Evolutionary conservation across 2,888 invertebrate species (phyloP).

Genomic region (Disparrhopalites patrizii): DNA sequence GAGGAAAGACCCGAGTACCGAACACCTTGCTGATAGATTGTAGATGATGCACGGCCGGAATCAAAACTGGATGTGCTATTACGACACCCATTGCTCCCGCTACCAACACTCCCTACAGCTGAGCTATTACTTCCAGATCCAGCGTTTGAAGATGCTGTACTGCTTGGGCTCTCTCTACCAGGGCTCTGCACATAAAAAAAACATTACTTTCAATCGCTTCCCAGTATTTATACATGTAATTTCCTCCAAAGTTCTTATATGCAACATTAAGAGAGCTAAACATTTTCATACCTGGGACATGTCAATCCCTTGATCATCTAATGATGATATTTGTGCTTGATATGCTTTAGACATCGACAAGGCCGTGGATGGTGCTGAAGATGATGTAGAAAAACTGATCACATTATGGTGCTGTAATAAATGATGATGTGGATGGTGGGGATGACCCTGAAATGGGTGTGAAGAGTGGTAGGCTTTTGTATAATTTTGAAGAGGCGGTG

Average conservation of each 20-base stretch:
- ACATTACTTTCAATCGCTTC: constrained; percentile 16
- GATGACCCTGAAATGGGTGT: constrained; percentile 25
- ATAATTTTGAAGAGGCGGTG: no score
- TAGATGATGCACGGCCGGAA: constrained; percentile 84
- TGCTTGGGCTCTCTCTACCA: constrained; percentile 85
- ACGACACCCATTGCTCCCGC: constrained; percentile 59
- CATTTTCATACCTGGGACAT: constrained; percentile 74
- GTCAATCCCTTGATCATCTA: constrained; percentile 84
- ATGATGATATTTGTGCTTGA: constrained; percentile 74
- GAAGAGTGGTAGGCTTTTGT: constrained; percentile 13
- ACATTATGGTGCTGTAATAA: background rate
- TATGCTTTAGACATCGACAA: constrained; percentile 54
- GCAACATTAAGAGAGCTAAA: no score
- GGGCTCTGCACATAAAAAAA: constrained; percentile 63
- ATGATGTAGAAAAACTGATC: no score
- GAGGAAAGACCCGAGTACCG: constrained; percentile 48
- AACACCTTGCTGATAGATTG: constrained; percentile 46
- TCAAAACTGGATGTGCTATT: constrained; percentile 86
- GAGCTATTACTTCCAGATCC: constrained; percentile 69
- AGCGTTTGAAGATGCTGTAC: constrained; percentile 64
- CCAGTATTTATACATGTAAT: background rate
- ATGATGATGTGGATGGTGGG: constrained; percentile 26
- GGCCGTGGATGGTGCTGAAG: constrained; percentile 14
- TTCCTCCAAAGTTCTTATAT: background rate
- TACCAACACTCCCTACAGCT: constrained; percentile 49